Base-by-base conservation (phyloP, 2,888 invertebrate genomes). In the Meghimatium bilineatum region DNA sequence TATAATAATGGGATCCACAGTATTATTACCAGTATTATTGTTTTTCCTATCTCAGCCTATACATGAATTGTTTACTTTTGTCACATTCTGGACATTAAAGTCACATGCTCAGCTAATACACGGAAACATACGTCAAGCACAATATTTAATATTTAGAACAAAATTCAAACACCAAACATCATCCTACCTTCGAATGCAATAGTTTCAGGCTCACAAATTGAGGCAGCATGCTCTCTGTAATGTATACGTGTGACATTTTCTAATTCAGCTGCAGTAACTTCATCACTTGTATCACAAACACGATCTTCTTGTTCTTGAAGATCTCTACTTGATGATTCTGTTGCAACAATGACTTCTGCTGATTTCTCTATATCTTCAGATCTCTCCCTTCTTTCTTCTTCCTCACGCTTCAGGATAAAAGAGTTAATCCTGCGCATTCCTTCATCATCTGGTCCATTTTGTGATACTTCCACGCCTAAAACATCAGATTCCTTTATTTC, bases 131-230 rank as follows among this genome's bases (percentile, higher is more conserved):
- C n/a, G n/a, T n/a, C n/a, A n/a, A n/a, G n/a, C n/a, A n/a, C n/a
- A n/a, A n/a, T n/a, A n/a, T n/a, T n/a, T n/a, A n/a, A n/a, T n/a
- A n/a, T n/a, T n/a, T n/a, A n/a, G 17, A 56, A 56, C 56, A 56
- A 63, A 63, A 8, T 63, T n/a, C 34, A 32, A 69, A 26, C 60
- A 78, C 26, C 5, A 38, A 17, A 72, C 23, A 14, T 44, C 29
- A 23, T 29, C 38, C 60, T 69, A 71, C 88, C 87, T 80, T 88
- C 88, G 86, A 88, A 88, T 26, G 85, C 86, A 32, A 88, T 86
- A 23, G 86, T 86, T 80, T 88, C 88, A 52, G 88, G 87, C 77
- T 88, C 86, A 79, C 79, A 85, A 49, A 79, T 52, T 12, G 86
- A 86, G 56, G 85, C 74, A n/a, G 78, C 85, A 56, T 85, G 86